A percentile compares a stretch with the other conserved stretches of the same genome.
Evolutionary conservation across 2,888 invertebrate species (phyloP).

Genomic region (Clanis bilineata): DNA sequence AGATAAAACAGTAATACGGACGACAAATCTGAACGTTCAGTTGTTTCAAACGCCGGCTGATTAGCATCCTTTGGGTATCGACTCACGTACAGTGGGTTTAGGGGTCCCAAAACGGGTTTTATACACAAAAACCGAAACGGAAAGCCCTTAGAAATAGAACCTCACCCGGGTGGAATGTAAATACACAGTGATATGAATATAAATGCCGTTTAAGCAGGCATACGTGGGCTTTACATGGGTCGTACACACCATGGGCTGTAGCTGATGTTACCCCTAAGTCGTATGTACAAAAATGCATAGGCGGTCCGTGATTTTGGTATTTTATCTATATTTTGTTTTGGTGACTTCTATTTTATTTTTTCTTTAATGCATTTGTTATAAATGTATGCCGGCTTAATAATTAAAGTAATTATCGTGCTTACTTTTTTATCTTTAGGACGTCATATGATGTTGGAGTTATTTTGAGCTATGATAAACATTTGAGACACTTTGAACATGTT

Average conservation of each 20-base stretch:
- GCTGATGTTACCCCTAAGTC: not conserved
- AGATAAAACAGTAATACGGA: not conserved
- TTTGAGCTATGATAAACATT: too few relatives aligned
- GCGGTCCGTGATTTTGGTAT: not conserved
- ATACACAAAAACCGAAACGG: constrained; percentile 37
- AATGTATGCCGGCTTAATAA: too few relatives aligned
- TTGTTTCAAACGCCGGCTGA: constrained; percentile 24
- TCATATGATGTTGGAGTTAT: too few relatives aligned
- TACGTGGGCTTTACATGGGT: constrained; percentile 18
- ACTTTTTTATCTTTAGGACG: too few relatives aligned
- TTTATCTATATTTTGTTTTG: not conserved
- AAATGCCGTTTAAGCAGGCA: constrained; percentile 73
- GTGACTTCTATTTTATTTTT: too few relatives aligned
- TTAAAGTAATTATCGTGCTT: too few relatives aligned
- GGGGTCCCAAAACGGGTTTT: constrained; percentile 29
- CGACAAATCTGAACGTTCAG: not conserved
- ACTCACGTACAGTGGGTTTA: constrained; percentile 30
- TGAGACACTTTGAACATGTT: too few relatives aligned
- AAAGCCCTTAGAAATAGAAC: constrained; percentile 53
- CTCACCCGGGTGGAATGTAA: constrained; percentile 72
- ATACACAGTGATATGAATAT: constrained; percentile 79
- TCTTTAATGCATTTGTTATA: too few relatives aligned
- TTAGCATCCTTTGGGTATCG: constrained; percentile 28
- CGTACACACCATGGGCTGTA: constrained; percentile 13
- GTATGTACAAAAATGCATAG: constrained; percentile 3